These are phyloP conservation scores for Lycocerus yunnanus DNA, from an alignment of 2,888 invertebrate genomes.

Conservation along the genomic window DNA sequence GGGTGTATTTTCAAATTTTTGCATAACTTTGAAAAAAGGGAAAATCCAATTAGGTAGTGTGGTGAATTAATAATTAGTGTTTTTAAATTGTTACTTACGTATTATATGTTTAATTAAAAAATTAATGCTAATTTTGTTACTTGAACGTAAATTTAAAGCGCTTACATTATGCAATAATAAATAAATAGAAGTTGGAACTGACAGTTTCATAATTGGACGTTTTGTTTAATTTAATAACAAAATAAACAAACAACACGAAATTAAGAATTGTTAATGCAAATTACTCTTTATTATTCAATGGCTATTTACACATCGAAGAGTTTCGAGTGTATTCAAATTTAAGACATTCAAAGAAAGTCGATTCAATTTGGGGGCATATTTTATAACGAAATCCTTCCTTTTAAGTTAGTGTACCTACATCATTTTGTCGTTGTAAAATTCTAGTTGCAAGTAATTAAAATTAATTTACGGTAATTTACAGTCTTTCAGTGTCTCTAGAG, in stretches of 20 bases:
- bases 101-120: not conserved
- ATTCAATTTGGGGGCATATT: no score
- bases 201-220: slow-evolving; percentile 3
- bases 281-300: not conserved
- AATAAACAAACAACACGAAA: not conserved
- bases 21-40: not conserved
- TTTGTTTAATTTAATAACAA: slow-evolving; percentile 8
- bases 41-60: not conserved
- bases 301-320: not conserved
- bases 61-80: not conserved
- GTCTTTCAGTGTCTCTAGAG: not conserved
- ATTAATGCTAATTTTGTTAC: not conserved
- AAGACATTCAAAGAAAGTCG: no score
- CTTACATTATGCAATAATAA: not conserved
- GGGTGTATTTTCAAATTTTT: not conserved
- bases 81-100: not conserved
- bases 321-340: not conserved
- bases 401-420: not conserved
- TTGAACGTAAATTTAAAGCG: not conserved
- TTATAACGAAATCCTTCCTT: not conserved
- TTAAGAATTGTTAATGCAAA: not conserved
- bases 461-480: not conserved
- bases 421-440: not conserved
- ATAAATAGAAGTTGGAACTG: not conserved
- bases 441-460: not conserved